These are phyloP conservation scores for Procambarus clarkii DNA, from an alignment of 1,140 invertebrate species.

Conservation along the genomic window DNA sequence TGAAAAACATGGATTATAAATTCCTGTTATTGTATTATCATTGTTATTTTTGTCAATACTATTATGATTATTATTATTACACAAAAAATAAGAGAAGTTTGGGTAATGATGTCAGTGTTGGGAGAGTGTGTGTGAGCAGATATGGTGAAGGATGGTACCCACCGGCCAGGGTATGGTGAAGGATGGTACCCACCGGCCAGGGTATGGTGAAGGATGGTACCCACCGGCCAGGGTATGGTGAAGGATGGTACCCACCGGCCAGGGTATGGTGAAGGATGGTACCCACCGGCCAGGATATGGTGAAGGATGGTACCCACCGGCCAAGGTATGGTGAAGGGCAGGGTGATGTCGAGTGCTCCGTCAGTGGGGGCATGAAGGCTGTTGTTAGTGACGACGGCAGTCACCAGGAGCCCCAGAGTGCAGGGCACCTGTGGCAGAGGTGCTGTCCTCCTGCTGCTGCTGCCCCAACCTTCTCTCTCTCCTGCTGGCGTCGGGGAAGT, in stretches of 20 bases:
- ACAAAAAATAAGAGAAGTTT: too few relatives aligned
- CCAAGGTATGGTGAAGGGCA: slow-evolving; percentile 65
- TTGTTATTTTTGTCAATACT: neutral
- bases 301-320: slow-evolving; percentile 54
- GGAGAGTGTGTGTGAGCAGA: too few relatives aligned
- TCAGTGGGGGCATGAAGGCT: slow-evolving; percentile 9
- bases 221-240: too few relatives aligned
- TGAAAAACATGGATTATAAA: neutral
- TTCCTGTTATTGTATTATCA: neutral
- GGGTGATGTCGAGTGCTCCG: slow-evolving; percentile 64
- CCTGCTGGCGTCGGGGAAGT: too few relatives aligned
- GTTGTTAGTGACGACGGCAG: slow-evolving; percentile 66
- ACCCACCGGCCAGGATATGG: too few relatives aligned
- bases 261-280: too few relatives aligned
- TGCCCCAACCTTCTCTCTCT: neutral
- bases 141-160: too few relatives aligned
- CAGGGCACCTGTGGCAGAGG: slow-evolving; percentile 40
- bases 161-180: slow-evolving; percentile 7
- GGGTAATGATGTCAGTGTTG: too few relatives aligned
- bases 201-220: too few relatives aligned
- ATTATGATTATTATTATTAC: neutral
- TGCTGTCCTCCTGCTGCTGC: neutral
- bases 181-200: neutral
- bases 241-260: too few relatives aligned
- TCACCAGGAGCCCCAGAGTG: slow-evolving; percentile 66